A percentile compares a stretch with the other conserved stretches of the same genome.
Evolutionary conservation across 2,113 vertebrate genomes (phyloP).

Genomic region (Struthidea cinerea): DNA sequence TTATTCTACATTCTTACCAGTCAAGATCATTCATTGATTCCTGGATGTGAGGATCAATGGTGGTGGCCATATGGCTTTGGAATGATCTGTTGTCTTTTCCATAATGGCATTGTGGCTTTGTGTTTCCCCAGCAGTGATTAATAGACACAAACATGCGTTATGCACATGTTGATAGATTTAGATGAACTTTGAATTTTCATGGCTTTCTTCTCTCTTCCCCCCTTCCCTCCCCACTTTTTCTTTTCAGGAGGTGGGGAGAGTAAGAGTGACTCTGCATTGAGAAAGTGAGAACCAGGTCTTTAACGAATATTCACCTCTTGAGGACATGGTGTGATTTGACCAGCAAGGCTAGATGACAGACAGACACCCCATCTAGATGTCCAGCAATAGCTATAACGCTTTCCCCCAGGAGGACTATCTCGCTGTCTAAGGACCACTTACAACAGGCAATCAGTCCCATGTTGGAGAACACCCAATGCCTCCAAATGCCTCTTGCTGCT

Average conservation of each 20-base stretch:
- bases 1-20: slow-evolving; percentile 45
- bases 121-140: slow-evolving; percentile 59
- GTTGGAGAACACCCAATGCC: neutral
- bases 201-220: neutral
- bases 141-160: slow-evolving; percentile 56
- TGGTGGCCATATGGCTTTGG: slow-evolving; percentile 58
- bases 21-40: slow-evolving; percentile 61
- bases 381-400: neutral
- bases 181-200: slow-evolving; percentile 47
- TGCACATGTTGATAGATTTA: slow-evolving; percentile 61
- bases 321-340: neutral
- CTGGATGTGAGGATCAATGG: slow-evolving; percentile 48
- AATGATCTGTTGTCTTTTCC: slow-evolving; percentile 63
- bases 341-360: neutral
- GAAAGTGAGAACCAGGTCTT: neutral
- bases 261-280: neutral
- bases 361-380: neutral
- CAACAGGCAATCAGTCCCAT: neutral
- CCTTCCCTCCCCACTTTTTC: neutral
- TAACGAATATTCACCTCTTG: neutral
- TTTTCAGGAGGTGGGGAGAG: neutral
- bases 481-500: neutral
- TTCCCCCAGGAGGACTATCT: neutral
- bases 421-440: neutral
- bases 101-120: slow-evolving; percentile 49